phyloP scores from a whole-genome alignment of 2,888 invertebrate species.

The Apodemia duryi region DNA sequence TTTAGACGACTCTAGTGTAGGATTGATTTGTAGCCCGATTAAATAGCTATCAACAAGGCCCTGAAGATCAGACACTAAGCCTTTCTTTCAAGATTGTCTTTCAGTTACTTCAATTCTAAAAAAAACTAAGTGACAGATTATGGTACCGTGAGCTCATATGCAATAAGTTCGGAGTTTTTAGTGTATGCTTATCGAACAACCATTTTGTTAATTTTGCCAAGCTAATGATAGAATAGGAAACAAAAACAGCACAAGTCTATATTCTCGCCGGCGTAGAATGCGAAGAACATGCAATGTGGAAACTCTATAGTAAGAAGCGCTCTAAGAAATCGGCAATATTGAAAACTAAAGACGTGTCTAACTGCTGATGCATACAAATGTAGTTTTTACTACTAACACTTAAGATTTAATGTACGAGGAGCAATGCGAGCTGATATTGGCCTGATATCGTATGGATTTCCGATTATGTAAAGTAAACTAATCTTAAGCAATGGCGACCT shows the following conservation, averaged over 20 bases:
- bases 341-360: neutral
- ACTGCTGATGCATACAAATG: neutral
- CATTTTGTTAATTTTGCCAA: neutral
- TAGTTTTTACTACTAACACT: neutral
- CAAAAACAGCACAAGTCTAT: neutral
- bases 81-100: no score
- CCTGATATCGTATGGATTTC: no score
- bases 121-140: no score
- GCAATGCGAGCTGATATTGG: neutral
- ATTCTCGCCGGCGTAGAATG: neutral
- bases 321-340: neutral
- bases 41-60: no score
- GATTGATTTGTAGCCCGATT: no score
- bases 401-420: neutral
- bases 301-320: neutral
- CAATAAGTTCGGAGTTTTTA: no score
- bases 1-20: no score
- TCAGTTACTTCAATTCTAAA: no score
- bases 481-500: neutral
- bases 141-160: no score
- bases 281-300: neutral
- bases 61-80: no score
- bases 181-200: neutral
- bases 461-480: neutral
- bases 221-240: neutral